Base-by-base conservation (phyloP, 2,797 vertebrate species). In the Poecile montanus region DNA sequence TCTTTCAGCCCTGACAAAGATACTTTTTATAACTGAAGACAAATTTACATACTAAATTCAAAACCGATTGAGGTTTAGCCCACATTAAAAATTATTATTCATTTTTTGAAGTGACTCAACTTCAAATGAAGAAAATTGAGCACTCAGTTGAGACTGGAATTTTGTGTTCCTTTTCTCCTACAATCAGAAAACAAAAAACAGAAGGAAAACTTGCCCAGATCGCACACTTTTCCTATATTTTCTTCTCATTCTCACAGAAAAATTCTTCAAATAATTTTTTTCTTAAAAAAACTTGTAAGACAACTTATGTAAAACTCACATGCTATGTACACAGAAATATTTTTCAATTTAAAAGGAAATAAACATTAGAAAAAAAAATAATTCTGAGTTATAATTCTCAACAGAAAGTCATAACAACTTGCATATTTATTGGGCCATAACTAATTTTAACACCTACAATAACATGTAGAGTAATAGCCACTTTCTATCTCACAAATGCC, bases 41-140 rank as follows among this genome's bases (percentile, higher is more conserved):
- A 84, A 91, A 94, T 93, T 94, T 88, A 74, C 86, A 92, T 89
- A 61, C 11, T 22, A 84, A 83, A 30, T 87, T 85, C 36, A 80
- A 95, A 95, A 82, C 7, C 0, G 0, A 57, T 89, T 60, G 62
- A 77, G 34, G 56, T 62, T 81, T 71, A 94, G 83, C 88, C 80
- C 90, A 95, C 91, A 94, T 89, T 58, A 85, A 86, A 84, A 95
- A 89, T 81, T 62, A 68, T 84, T 63, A 96, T 88, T 95, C 62
- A 81, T 65, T 88, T 90, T 91, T 40, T 21, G 13, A 75, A 90
- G 56, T 91, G 13, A 93, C 62, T 91, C 79, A 86, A 54, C 62
- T 85, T 84, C 20, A 93, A 16, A 76, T 53, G 29, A 86, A 34
- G 36, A 91, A 88, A 63, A 90, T 19, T 45, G 34, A 95, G 25